Conservation (phyloP, 2,113 vertebrate species). For the Sprattus sprattus region DNA sequence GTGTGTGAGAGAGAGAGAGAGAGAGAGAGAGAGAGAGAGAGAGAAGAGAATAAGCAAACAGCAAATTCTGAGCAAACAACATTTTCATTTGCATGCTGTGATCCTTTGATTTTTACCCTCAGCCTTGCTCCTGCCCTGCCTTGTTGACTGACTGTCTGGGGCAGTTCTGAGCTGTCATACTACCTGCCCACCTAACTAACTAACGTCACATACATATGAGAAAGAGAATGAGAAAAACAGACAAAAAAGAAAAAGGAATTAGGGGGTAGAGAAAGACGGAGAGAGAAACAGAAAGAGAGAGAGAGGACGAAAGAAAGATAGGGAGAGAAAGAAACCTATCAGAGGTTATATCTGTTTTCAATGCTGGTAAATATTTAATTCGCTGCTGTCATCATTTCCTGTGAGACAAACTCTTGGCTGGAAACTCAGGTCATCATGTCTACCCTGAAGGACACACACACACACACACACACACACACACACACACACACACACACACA, state of each 20-base stretch:
- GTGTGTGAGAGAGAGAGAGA: background rate
- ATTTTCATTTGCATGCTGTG: background rate
- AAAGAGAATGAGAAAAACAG: too few species aligned
- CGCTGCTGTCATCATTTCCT: constrained; percentile 47
- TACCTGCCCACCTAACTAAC: too few species aligned
- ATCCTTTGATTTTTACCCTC: background rate
- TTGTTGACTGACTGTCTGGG: background rate
- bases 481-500: background rate
- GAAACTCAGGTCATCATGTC: background rate
- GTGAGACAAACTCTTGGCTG: background rate
- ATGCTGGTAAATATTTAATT: constrained; percentile 51
- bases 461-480: background rate
- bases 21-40: too few species aligned
- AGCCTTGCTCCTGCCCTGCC: background rate
- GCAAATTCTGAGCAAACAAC: too few species aligned
- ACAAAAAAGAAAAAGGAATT: background rate
- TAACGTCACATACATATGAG: too few species aligned
- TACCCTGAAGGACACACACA: constrained; percentile 3
- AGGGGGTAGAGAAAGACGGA: background rate
- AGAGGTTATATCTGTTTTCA: constrained; percentile 28
- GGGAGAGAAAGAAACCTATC: background rate
- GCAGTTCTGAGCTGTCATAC: too few species aligned
- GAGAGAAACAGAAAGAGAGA: background rate
- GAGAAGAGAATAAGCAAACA: too few species aligned
- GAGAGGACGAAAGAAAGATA: background rate